These are phyloP conservation scores for Corythaixoides concolor DNA, from an alignment of 2,113 vertebrate genomes.

Conservation along the genomic window DNA sequence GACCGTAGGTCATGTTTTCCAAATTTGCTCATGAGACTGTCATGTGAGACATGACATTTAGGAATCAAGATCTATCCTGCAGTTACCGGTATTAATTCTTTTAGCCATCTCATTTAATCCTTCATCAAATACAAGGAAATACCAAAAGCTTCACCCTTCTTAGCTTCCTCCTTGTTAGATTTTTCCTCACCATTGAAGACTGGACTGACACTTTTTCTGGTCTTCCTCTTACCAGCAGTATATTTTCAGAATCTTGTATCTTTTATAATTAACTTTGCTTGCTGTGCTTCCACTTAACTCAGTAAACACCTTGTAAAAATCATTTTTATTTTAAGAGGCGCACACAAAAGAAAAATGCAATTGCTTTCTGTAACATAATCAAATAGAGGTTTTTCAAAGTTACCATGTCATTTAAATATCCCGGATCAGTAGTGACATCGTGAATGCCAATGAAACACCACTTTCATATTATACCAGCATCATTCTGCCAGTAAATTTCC, in stretches of 20 bases:
- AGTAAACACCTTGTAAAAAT: constrained; percentile 33
- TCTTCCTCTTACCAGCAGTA: not conserved
- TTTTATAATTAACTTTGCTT: constrained; percentile 15
- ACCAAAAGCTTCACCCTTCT: not conserved
- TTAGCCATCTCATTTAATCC: not conserved
- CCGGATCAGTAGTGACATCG: not conserved
- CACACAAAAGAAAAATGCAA: constrained; percentile 24
- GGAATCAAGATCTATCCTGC: not conserved
- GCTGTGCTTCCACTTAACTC: not conserved
- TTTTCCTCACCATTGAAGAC: not conserved
- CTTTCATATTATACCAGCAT: constrained; percentile 2
- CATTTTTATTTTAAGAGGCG: constrained; percentile 42
- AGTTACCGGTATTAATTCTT: not conserved
- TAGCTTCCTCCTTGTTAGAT: not conserved
- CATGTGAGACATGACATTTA: not conserved
- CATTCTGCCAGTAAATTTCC: constrained; percentile 22
- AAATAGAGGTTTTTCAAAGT: constrained; percentile 45
- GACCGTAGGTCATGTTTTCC: not conserved
- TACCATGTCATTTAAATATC: constrained; percentile 46
- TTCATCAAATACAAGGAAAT: not conserved
- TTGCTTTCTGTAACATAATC: constrained; percentile 3
- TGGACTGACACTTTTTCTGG: not conserved
- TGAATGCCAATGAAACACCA: constrained; percentile 51
- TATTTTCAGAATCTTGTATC: not conserved
- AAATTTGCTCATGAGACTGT: not conserved